Percentiles rank a stretch among this genome's conserved stretches.
These are phyloP conservation scores for Junonia oenone DNA, from an alignment of 2,888 invertebrate genomes.

Conservation along the genomic window DNA sequence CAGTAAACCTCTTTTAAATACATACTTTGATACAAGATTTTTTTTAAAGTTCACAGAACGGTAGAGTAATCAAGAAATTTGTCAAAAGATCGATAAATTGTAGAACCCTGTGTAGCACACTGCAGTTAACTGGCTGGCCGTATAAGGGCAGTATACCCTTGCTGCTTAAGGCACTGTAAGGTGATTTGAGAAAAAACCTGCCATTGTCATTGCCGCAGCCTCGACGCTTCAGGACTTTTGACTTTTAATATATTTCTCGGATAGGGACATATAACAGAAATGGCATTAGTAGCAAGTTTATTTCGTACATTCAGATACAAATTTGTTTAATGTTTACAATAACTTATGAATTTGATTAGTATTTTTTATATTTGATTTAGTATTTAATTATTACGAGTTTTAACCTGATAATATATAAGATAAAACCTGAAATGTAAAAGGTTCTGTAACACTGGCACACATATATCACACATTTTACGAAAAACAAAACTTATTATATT, in stretches of 20 bases:
- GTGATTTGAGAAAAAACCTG: conserved; percentile 52
- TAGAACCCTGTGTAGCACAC: conserved; percentile 3
- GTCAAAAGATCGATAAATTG: neutral
- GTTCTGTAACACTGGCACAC: too few relatives aligned
- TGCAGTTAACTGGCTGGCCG: conserved; percentile 30
- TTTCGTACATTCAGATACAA: neutral
- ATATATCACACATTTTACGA: too few relatives aligned
- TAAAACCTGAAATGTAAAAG: too few relatives aligned
- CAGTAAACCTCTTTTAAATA: too few relatives aligned
- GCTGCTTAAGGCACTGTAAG: conserved; percentile 57
- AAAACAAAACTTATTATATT: too few relatives aligned
- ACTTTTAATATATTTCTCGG: conserved; percentile 38
- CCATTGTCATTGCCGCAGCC: conserved; percentile 58
- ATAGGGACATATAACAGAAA: neutral
- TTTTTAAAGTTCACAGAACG: too few relatives aligned
- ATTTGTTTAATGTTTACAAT: neutral
- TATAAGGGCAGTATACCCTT: conserved; percentile 55
- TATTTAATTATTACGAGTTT: too few relatives aligned
- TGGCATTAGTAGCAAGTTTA: neutral
- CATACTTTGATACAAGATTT: too few relatives aligned
- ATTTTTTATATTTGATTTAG: too few relatives aligned
- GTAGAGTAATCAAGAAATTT: too few relatives aligned
- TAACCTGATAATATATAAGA: too few relatives aligned
- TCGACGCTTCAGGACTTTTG: conserved; percentile 41
- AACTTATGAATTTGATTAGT: neutral